These are phyloP conservation scores for Barbus barbus DNA, from an alignment of 2,113 vertebrate genomes.

Conservation along the genomic window DNA sequence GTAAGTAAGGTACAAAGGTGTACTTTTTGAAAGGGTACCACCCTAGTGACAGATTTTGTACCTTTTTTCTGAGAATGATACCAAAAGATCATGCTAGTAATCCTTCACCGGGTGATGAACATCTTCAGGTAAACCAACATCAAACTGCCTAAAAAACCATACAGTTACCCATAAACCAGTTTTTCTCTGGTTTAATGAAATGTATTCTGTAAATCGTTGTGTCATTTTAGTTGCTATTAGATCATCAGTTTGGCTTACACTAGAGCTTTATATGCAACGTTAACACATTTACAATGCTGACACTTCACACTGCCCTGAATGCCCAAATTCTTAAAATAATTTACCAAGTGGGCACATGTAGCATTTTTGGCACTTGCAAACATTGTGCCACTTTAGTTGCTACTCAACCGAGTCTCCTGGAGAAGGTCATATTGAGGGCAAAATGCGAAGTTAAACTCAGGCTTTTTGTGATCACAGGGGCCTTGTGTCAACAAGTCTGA, in stretches of 20 bases:
- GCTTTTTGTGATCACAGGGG: slow-evolving; percentile 32
- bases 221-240: neutral
- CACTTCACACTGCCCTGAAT: neutral
- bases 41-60: neutral
- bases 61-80: neutral
- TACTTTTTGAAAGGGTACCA: neutral
- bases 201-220: neutral
- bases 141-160: neutral
- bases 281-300: slow-evolving; percentile 28
- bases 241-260: neutral
- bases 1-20: neutral
- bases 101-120: neutral
- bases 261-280: neutral
- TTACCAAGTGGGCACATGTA: slow-evolving; percentile 5
- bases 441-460: neutral
- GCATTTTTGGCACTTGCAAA: neutral
- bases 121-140: neutral
- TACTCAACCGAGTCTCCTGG: slow-evolving; percentile 27
- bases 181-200: neutral
- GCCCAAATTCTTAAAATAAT: neutral
- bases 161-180: neutral
- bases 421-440: slow-evolving; percentile 39
- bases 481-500: slow-evolving; percentile 51
- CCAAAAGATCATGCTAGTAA: neutral
- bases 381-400: slow-evolving; percentile 23